Evolutionary conservation across 2,113 vertebrate species (phyloP).

Genomic region (Urocitellus parryii): DNA sequence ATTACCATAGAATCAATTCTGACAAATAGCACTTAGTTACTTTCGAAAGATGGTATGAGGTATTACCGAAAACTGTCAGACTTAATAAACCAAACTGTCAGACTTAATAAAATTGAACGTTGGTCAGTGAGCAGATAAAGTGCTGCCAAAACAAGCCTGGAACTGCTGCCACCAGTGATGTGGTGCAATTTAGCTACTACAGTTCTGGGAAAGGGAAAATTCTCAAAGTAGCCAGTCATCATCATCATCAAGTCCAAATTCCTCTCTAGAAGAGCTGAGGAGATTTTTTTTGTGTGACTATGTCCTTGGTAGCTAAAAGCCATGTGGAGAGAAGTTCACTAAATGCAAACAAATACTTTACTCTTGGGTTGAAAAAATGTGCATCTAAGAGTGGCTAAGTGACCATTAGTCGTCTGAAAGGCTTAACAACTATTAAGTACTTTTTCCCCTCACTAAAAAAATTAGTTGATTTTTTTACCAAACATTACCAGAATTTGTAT

Average conservation of each 20-base stretch:
- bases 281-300: too few species aligned
- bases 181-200: neutral
- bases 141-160: neutral
- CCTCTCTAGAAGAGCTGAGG: neutral
- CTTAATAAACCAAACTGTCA: neutral
- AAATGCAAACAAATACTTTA: neutral
- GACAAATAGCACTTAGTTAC: neutral
- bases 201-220: neutral
- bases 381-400: conserved; percentile 2
- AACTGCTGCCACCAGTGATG: neutral
- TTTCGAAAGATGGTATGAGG: neutral
- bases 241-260: neutral
- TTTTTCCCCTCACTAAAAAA: conserved; percentile 39
- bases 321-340: neutral
- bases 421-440: neutral
- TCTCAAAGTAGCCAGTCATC: neutral
- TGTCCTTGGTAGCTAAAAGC: neutral
- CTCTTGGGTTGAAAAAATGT: neutral
- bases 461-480: neutral
- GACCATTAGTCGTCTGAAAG: neutral
- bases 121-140: neutral
- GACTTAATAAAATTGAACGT: neutral
- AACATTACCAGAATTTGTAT: conserved; percentile 7
- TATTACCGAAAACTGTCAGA: neutral
- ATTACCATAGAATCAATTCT: neutral